Percentiles rank a stretch among this genome's conserved stretches.
phyloP scores from a whole-genome alignment of 2,888 invertebrate genomes.

The Drosophila cyrtoloma region DNA sequence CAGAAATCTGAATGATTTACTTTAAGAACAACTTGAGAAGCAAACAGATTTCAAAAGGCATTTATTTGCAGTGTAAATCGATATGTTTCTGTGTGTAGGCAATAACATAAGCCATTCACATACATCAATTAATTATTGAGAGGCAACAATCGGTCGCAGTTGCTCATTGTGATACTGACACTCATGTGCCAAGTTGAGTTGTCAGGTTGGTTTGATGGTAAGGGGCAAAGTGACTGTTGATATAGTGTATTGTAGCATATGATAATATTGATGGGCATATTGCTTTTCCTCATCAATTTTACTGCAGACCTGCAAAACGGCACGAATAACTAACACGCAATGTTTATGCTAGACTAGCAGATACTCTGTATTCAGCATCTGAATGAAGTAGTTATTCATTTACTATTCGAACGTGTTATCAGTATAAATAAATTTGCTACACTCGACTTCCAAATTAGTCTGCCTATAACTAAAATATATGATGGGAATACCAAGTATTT shows the following conservation, averaged over 20 bases:
- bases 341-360: neutral
- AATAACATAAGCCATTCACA: neutral
- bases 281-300: constrained; percentile 3
- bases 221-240: neutral
- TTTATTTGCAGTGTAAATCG: too few species aligned
- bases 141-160: neutral
- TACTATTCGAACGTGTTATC: neutral
- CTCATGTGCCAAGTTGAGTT: neutral
- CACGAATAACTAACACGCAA: neutral
- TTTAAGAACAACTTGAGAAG: too few species aligned
- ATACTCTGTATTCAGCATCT: neutral
- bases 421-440: neutral
- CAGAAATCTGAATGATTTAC: too few species aligned
- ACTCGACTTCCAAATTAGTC: neutral
- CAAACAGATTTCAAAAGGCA: too few species aligned
- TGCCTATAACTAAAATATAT: neutral
- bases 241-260: neutral
- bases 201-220: neutral
- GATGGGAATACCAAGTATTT: neutral
- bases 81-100: neutral
- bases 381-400: neutral
- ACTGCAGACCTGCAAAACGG: neutral
- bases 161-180: neutral
- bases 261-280: neutral
- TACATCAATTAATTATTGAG: neutral